Conservation (phyloP, 2,113 vertebrate genomes). For the Mungos mungo region DNA sequence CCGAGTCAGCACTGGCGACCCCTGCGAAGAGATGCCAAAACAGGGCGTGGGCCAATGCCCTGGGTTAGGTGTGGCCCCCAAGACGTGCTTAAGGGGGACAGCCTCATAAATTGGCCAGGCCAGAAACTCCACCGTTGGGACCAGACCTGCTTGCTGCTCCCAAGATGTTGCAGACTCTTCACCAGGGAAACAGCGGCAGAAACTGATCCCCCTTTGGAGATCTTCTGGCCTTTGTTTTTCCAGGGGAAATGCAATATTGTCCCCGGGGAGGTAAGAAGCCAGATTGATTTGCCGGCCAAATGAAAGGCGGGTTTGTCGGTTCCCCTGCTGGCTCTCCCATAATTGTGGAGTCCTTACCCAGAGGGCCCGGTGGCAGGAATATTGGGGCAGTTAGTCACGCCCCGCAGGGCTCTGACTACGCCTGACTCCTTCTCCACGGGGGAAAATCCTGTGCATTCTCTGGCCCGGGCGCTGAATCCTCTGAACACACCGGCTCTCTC, state of each 20-base stretch:
- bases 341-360: slow-evolving; percentile 78
- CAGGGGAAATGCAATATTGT: slow-evolving; percentile 80
- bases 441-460: slow-evolving; percentile 81
- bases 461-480: slow-evolving; percentile 54
- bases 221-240: slow-evolving; percentile 80
- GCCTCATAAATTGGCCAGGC: not conserved
- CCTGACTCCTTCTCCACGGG: slow-evolving; percentile 77
- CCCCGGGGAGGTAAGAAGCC: slow-evolving; percentile 78
- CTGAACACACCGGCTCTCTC: slow-evolving; percentile 72
- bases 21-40: not conserved
- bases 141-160: slow-evolving; percentile 48
- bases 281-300: slow-evolving; percentile 81
- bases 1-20: not conserved
- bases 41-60: not conserved
- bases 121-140: not conserved
- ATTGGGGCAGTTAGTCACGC: slow-evolving; percentile 81
- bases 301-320: slow-evolving; percentile 80
- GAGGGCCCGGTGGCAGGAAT: slow-evolving; percentile 78
- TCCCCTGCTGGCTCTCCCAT: slow-evolving; percentile 80
- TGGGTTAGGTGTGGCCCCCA: not conserved
- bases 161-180: slow-evolving; percentile 67
- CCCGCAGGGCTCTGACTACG: slow-evolving; percentile 74
- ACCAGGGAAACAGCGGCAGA: slow-evolving; percentile 76
- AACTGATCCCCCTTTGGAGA: slow-evolving; percentile 74
- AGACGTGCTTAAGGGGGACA: not conserved